Evolutionary conservation across 2,797 vertebrate genomes (phyloP).

Genomic region (Pangasius sanitwongsei): DNA sequence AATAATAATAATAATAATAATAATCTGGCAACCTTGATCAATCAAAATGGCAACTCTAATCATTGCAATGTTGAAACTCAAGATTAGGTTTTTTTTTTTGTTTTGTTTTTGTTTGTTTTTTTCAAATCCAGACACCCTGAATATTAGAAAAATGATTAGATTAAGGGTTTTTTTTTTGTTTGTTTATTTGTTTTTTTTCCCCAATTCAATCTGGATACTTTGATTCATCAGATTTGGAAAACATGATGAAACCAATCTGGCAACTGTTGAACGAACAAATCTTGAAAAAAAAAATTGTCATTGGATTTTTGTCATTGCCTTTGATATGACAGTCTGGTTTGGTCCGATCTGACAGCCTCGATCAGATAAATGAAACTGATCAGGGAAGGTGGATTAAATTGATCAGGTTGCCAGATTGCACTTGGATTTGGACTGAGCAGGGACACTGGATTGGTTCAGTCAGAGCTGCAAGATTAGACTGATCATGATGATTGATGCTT

Average conservation of each 20-base stretch:
- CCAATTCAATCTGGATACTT: neutral
- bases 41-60: neutral
- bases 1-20: neutral
- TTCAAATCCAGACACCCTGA: neutral
- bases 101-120: neutral
- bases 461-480: neutral
- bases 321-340: neutral
- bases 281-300: too few relatives aligned
- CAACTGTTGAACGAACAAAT: neutral
- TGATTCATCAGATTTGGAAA: neutral
- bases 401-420: constrained; percentile 6
- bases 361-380: neutral
- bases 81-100: neutral
- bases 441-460: too few relatives aligned
- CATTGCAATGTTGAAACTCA: neutral
- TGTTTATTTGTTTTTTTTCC: too few relatives aligned
- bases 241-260: neutral
- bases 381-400: neutral
- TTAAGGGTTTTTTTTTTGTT: neutral
- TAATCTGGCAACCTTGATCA: neutral
- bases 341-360: neutral
- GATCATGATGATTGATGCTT: neutral
- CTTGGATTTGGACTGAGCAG: neutral
- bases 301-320: neutral
- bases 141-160: neutral